phyloP scores from a whole-genome alignment of 2,113 vertebrate genomes.

The Motacilla tschutschensis region DNA sequence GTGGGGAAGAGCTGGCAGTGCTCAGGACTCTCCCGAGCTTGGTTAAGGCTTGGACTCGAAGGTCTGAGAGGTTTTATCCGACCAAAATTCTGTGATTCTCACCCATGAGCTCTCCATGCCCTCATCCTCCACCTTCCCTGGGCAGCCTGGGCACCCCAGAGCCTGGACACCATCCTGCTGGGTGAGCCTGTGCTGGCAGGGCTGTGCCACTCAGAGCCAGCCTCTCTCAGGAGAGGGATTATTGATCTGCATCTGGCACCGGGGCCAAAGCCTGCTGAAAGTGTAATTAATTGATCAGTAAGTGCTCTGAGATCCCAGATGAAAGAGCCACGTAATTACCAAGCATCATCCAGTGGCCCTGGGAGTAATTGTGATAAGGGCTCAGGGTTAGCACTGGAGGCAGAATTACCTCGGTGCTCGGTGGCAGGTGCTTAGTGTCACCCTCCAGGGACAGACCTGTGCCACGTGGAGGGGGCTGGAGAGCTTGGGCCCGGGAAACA shows the following conservation, averaged over 20 bases:
- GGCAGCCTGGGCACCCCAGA: neutral
- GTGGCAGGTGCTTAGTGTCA: neutral
- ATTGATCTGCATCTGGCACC: neutral
- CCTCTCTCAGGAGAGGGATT: neutral
- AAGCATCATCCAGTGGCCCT: neutral
- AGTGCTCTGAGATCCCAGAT: constrained; percentile 26
- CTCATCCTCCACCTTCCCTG: neutral
- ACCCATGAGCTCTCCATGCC: neutral
- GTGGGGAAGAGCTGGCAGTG: neutral
- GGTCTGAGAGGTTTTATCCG: neutral
- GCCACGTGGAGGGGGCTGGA: neutral
- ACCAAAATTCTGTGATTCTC: neutral
- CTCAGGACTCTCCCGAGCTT: neutral
- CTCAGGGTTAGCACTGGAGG: neutral
- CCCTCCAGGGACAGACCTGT: neutral
- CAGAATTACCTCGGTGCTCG: neutral
- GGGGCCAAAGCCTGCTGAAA: neutral
- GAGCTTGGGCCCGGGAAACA: neutral
- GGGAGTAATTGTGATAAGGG: constrained; percentile 5
- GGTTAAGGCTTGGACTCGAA: neutral
- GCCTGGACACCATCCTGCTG: fast-evolving
- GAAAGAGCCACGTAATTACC: constrained; percentile 15
- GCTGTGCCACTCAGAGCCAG: fast-evolving
- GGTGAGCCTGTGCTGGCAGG: neutral
- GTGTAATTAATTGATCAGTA: constrained; percentile 47